These are phyloP conservation scores for Julus scanicus DNA, from an alignment of 2,888 invertebrate genomes.

Conservation along the genomic window DNA sequence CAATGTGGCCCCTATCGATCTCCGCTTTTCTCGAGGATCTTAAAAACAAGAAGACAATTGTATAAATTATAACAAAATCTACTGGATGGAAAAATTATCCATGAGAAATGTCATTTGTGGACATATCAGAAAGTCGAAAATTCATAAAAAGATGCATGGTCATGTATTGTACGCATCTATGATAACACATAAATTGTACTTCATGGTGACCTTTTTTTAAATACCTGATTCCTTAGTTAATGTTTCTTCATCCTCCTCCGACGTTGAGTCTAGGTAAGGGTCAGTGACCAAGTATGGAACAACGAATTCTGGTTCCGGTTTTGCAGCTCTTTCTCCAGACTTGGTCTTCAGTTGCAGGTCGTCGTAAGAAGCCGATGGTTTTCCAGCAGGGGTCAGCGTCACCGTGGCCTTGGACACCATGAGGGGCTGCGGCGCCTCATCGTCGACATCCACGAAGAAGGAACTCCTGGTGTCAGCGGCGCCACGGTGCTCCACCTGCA, in stretches of 20 bases:
- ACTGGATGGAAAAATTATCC: too few relatives aligned
- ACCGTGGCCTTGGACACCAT: constrained; percentile 45
- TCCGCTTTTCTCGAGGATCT: not conserved
- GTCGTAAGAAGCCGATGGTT: too few relatives aligned
- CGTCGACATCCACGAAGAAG: constrained; percentile 47
- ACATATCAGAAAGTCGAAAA: too few relatives aligned
- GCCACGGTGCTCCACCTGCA: constrained; percentile 73
- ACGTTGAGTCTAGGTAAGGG: constrained; percentile 43
- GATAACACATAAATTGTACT: too few relatives aligned
- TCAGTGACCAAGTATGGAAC: not conserved
- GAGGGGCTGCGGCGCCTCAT: not conserved
- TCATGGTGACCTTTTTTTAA: too few relatives aligned
- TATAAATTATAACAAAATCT: too few relatives aligned
- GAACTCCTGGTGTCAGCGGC: constrained; percentile 12
- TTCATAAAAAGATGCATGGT: too few relatives aligned
- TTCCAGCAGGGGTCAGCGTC: not conserved
- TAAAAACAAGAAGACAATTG: not conserved
- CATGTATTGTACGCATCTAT: too few relatives aligned
- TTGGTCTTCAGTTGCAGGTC: not conserved
- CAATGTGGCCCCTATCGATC: constrained; percentile 15
- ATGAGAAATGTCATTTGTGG: too few relatives aligned
- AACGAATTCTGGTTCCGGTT: too few relatives aligned
- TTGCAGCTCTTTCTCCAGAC: not conserved
- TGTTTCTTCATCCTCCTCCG: constrained; percentile 35
- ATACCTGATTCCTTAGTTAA: not conserved